Base-by-base conservation (phyloP, 2,797 vertebrate species). In the Coccyzus lansbergi region DNA sequence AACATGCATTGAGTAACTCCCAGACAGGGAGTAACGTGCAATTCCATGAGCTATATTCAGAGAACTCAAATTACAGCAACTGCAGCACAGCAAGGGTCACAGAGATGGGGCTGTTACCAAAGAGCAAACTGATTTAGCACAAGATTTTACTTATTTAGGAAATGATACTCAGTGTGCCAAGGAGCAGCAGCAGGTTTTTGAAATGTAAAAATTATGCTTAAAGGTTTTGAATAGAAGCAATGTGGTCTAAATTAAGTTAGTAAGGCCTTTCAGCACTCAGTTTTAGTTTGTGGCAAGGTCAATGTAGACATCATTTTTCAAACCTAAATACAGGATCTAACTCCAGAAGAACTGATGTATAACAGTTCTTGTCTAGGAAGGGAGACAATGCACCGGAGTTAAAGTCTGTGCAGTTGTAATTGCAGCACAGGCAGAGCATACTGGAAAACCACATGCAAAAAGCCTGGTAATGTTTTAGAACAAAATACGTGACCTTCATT, bases 331-430 rank as follows among this genome's bases (percentile, higher is more conserved):
- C 9, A 49, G 80, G 53, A 81, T 36, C 44, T 77, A 40, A 6
- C 14, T 53, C 12, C 19, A 28, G 51, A 52, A 58, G 56, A 90
- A 59, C 3, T 7, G 49, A 25, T 33, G 19, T 1, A 21, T 3
- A 9, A 34, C 2, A 9, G 12, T 2, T 59, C 34, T 6, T 29
- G 25, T 16, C 20, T 10, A 12, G 15, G 38, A 29, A 65, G 53
- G 53, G 76, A 48, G 18, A 10, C 8, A 9, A 8, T 1, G 9
- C 48, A 5, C 13, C 3, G 0, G 16, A 1, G 11, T 26, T 26
- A 55, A 10, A 0, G 0, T 19, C 9, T 5, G 26, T 9, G 7
- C 11, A 21, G 34, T 2, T 67, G 63, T 33, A 36, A 62, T 65
- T 46, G 13, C 29, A 72, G 62, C 65, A 68, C 34, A 36, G 28